Conservation (phyloP, 2,113 vertebrate genomes). For the Turnix velox region DNA sequence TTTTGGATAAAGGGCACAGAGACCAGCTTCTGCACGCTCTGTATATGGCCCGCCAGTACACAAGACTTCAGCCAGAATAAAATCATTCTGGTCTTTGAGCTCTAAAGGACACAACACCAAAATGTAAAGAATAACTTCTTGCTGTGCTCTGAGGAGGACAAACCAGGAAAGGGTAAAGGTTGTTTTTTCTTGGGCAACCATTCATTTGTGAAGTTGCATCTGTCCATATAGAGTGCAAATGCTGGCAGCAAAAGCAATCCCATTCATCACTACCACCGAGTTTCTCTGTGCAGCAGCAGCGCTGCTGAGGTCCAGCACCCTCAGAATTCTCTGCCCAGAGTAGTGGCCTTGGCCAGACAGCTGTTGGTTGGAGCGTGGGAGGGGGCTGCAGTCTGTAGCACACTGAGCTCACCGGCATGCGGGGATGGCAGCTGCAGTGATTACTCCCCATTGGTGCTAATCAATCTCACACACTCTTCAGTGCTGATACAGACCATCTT, state of each 20-base stretch:
- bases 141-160: background rate
- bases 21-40: background rate
- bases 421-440: constrained; percentile 32
- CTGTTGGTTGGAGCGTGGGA: constrained; percentile 53
- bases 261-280: background rate
- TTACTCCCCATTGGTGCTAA: constrained; percentile 61
- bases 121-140: background rate
- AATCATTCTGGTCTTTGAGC: background rate
- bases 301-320: constrained; percentile 25
- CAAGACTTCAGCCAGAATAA: background rate
- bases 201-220: background rate
- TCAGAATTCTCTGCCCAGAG: background rate
- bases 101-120: background rate
- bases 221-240: background rate
- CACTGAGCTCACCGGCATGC: background rate
- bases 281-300: background rate
- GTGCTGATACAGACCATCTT: constrained; percentile 51
- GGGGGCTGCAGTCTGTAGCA: constrained; percentile 39
- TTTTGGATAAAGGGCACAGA: background rate
- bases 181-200: background rate
- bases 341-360: constrained; percentile 58
- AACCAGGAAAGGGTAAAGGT: background rate
- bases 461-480: constrained; percentile 69
- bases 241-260: constrained; percentile 30
- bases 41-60: background rate